Base-by-base conservation (phyloP, 1,140 invertebrate genomes). In the Tachypleus tridentatus region DNA sequence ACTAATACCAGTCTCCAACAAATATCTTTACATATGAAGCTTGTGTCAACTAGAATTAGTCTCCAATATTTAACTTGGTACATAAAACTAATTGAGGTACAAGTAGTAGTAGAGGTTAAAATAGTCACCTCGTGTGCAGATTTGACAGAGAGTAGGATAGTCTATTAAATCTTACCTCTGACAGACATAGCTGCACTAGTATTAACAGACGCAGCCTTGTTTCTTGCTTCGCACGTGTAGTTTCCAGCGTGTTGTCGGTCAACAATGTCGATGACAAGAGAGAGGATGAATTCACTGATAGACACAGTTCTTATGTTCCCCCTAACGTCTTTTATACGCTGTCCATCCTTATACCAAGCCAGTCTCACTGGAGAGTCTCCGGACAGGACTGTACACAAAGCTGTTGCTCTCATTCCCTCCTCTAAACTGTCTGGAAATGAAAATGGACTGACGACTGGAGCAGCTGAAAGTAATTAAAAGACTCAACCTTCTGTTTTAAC, bases 141-240 rank as follows among this genome's bases (percentile, higher is more conserved):
- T 0, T 29, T 29, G 29, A 29, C 29, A 29, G 29, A 29, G 2
- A 29, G 29, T 29, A 2, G 29, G 29, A 29, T 29, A 29, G 29
- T 29, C 29, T 29, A 0, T 29, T 29, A 29, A 0, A 29, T 29
- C 29, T 29, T 29, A 29, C 29, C 29, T 29, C 29, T 29, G 75
- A 90, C 87, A 80, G 85, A 84, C 71, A 89, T 83, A 77, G 84
- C 84, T 76, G 87, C 86, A 73, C 86, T 86, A 81, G 85, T 87
- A 80, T 85, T 86, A 75, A 86, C 85, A 78, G 87, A 83, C 72
- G 86, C 84, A 71, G 86, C 87, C 72, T 83, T 83, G 78, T 89
- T 89, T 78, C 83, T 83, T 73, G 87, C 87, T 73, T 87, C 83
- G 77, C 88, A 89, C 63, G 87, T 89, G 78, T 89, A 90, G 76